Percentiles rank a stretch among this genome's conserved stretches.
These are phyloP conservation scores for Labeo catla DNA, from an alignment of 2,113 vertebrate species.

Conservation along the genomic window DNA sequence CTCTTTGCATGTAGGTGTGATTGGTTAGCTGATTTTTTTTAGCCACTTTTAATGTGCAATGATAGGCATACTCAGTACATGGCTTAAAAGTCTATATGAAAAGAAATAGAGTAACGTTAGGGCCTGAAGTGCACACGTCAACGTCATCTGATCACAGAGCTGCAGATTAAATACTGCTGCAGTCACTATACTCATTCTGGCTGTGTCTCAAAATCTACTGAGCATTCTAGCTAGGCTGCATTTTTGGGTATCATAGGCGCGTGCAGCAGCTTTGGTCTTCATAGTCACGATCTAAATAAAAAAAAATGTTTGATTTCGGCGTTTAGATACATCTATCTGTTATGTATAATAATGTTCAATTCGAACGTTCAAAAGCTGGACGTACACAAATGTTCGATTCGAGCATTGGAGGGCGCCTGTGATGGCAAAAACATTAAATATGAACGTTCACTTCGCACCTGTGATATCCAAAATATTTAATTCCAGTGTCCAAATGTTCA, in stretches of 20 bases:
- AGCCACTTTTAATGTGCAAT: background rate
- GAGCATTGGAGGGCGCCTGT: background rate
- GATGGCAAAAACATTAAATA: background rate
- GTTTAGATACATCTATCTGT: background rate
- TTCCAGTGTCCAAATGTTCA: background rate
- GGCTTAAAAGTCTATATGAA: background rate
- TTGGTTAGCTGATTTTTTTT: background rate
- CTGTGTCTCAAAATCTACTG: background rate
- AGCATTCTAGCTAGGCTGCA: background rate
- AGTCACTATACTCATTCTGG: constrained; percentile 33
- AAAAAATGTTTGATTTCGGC: background rate
- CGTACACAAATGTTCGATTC: background rate
- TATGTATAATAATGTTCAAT: background rate
- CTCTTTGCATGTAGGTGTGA: background rate
- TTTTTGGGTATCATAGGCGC: background rate
- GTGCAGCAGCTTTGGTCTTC: background rate
- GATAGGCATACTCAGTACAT: background rate
- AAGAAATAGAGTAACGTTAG: background rate
- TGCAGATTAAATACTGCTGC: constrained; percentile 43
- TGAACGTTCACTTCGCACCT: background rate
- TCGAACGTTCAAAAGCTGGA: background rate
- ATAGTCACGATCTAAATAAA: background rate
- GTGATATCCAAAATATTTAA: background rate
- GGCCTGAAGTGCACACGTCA: constrained; percentile 56
- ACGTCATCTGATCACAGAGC: constrained; percentile 50